Percentiles rank a stretch among this genome's conserved stretches.
Evolutionary conservation across 2,888 invertebrate genomes (phyloP).

Genomic region (Calameuta idolon): DNA sequence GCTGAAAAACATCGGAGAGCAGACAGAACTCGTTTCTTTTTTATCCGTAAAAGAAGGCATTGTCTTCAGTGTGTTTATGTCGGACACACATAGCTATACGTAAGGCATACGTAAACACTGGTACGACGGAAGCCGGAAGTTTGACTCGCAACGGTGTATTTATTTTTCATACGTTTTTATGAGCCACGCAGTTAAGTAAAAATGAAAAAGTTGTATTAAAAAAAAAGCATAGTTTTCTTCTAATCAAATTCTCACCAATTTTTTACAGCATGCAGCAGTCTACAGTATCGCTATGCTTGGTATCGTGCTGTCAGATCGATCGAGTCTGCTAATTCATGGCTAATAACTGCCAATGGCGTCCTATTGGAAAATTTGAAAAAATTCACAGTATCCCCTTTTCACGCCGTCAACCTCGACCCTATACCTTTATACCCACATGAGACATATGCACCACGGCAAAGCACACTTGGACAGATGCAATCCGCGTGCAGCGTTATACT

Average conservation of each 20-base stretch:
- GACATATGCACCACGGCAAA: conserved; percentile 5
- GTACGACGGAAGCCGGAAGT: conserved; percentile 48
- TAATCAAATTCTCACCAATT: conserved; percentile 10
- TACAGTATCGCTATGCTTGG: too few relatives aligned
- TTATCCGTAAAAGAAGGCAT: conserved; percentile 48
- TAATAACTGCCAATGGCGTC: too few relatives aligned
- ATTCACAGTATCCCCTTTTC: too few relatives aligned
- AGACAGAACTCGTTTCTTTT: conserved; percentile 25
- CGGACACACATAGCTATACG: conserved; percentile 13
- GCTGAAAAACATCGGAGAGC: conserved; percentile 32
- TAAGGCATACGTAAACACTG: conserved; percentile 39
- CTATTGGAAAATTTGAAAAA: too few relatives aligned
- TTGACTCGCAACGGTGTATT: conserved; percentile 30
- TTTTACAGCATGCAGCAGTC: neutral
- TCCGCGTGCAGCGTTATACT: conserved; percentile 5
- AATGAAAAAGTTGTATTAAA: neutral
- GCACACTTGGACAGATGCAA: conserved; percentile 3
- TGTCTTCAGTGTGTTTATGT: conserved; percentile 26
- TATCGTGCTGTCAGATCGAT: too few relatives aligned
- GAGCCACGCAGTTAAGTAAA: conserved; percentile 4
- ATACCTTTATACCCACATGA: neutral
- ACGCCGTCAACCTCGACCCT: too few relatives aligned
- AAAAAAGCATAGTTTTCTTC: conserved; percentile 1
- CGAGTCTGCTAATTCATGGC: too few relatives aligned
- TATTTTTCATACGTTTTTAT: neutral